These are phyloP conservation scores for Echinarachnius parma DNA, from an alignment of 53 echinoderm and acorn worm species.

Conservation along the genomic window DNA sequence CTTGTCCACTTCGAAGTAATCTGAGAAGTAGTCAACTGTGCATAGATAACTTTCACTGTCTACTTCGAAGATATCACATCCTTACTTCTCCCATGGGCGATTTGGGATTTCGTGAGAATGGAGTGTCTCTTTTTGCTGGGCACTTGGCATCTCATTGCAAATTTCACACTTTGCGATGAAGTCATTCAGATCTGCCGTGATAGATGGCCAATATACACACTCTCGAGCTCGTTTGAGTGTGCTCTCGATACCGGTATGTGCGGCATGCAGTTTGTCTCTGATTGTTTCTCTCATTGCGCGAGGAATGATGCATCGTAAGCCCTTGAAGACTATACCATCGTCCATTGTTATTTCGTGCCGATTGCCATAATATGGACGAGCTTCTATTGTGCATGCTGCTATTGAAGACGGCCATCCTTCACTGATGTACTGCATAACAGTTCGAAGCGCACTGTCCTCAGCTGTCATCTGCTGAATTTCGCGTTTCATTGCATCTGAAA, in stretches of 20 bases:
- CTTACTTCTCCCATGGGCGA: constrained; percentile 54
- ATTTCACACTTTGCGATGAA: constrained; percentile 37
- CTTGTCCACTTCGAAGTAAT: constrained; percentile 60
- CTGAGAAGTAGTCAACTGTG: constrained; percentile 60
- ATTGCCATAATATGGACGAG: neutral
- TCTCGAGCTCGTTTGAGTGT: constrained; percentile 45
- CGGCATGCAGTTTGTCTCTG: constrained; percentile 29
- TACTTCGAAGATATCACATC: constrained; percentile 46
- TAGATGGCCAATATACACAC: constrained; percentile 44
- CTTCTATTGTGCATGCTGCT: neutral
- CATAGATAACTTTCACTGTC: constrained; percentile 43
- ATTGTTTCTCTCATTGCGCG: neutral
- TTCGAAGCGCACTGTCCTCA: neutral
- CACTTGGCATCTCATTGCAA: constrained; percentile 31
- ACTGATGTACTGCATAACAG: constrained; percentile 45
- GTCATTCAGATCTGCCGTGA: constrained; percentile 45
- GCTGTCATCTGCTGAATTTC: neutral
- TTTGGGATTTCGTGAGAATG: constrained; percentile 47
- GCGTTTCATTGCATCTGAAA: constrained; percentile 3
- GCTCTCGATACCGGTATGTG: constrained; percentile 48
- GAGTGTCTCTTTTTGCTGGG: constrained; percentile 51
- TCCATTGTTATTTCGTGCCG: neutral
- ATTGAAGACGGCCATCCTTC: constrained; percentile 5
- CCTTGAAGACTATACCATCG: neutral
- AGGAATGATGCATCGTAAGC: neutral